Evolutionary conservation across 2,797 vertebrate genomes (phyloP), one percentile per base, ranked within the genome.

Genomic region (Crocidura indochinensis): DNA sequence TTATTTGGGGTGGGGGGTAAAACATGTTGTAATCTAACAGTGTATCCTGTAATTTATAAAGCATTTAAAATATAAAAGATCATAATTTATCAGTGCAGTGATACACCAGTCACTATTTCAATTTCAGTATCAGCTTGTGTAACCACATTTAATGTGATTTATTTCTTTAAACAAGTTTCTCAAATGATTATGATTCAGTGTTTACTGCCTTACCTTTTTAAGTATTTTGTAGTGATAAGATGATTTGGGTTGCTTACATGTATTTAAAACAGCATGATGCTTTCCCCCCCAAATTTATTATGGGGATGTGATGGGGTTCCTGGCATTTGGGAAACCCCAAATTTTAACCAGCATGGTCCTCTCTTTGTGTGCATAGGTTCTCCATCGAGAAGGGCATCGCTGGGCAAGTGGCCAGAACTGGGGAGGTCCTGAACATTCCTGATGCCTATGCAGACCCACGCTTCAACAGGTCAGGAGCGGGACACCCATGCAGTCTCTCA

Each of bases 311-410:
- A 20, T 20, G 19, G 56, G 8, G 22, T 60, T 60, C 56, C 22
- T 17, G 56, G 20, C 19, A 7, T 15, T 60, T 60, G 4, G 56
- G 56, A 60, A 15, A 60, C 4, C 56, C 56, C 22, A 15, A 19
- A 17, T 60, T 56, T 60, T 60, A 60, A 60, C 22, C 22, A 60
- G 56, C 56, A 17, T 12, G 62, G 8, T 15, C 71, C 90, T 97
- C 93, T 96, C 38, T 71, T 15, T 69, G 60, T 96, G 75, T 92
- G 22, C 94, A 38, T 96, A 99, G 99, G 98, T 99, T 99, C 98
- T 99, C 99, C 92, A 99, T 99, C 97, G 99, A 99, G 86, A 99
- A 99, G 97, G 99, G 99, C 97, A 99, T 99, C 93, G 99, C 99
- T 87, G 99, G 99, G 78, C 99, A 99, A 96, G 99, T 99, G 93